Base-by-base conservation (phyloP, 2,797 vertebrate species). In the Parotocinclus haroldoi region DNA sequence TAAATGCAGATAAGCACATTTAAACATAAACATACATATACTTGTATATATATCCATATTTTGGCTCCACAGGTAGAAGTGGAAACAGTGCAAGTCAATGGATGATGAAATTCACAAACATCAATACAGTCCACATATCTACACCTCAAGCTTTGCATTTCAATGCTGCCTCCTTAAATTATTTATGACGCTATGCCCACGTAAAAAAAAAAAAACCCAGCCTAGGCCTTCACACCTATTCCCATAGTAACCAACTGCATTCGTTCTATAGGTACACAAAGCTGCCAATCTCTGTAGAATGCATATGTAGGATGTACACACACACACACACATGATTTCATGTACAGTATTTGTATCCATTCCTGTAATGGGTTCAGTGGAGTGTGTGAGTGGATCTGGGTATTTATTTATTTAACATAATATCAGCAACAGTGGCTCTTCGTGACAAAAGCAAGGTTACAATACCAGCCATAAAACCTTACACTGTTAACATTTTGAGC, bases 31-130 rank as follows among this genome's bases (percentile, higher is more conserved):
- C 27, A 27, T 5, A 50, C 38, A 40, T 13, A 10, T 42, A 54
- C 27, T 42, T 55, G 52, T 55, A 45, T 18, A 54, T 46, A 48
- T 52, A n/a, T 12, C 12, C 57, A 51, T 53, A 53, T 57, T 57
- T 49, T 53, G 60, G 38, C 58, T 71, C 65, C 57, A 60, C 61
- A 56, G 58, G 67, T 71, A 58, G 37, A 64, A 66, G 71, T 71
- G 71, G 72, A 70, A 77, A 75, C 61, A 61, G 69, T 44, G 57
- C 80, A 70, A n/a, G 27, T 70, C 81, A 85, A 84, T 85, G 83
- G 82, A 89, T 89, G 87, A 88, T 84, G 88, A 89, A 88, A 90
- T 88, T 88, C 86, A 81, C 86, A 87, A 89, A 87, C 87, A 82
- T 85, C 86, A 85, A 87, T 83, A 89, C 87, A 83, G 85, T 86